phyloP scores from a whole-genome alignment of 2,888 invertebrate species.

The Tiliacea aurago region DNA sequence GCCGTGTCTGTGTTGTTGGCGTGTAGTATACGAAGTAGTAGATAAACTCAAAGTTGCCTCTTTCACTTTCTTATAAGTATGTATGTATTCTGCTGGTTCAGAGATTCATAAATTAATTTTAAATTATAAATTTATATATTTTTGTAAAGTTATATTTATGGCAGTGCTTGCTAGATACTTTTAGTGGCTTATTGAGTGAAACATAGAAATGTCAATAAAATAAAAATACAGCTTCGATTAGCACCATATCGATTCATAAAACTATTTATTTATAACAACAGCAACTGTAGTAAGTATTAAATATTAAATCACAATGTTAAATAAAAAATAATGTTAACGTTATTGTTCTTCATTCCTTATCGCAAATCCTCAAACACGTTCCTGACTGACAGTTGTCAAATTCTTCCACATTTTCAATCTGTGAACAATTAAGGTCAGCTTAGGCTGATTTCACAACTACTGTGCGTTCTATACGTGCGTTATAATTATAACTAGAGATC shows the following conservation, averaged over 20 bases:
- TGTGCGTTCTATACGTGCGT: neutral
- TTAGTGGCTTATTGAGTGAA: neutral
- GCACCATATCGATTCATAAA: slow-evolving; percentile 45
- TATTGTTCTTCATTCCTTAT: slow-evolving; percentile 62
- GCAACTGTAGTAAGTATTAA: slow-evolving; percentile 52
- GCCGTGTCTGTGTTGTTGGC: too few relatives aligned
- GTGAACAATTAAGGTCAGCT: slow-evolving; percentile 33
- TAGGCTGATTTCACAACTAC: too few relatives aligned
- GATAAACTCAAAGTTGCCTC: neutral
- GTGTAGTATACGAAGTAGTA: neutral
- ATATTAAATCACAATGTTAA: slow-evolving; percentile 56
- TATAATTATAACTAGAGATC: too few relatives aligned
- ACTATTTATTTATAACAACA: slow-evolving; percentile 57
- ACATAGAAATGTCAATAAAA: neutral
- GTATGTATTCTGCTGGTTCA: slow-evolving; percentile 45
- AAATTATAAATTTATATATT: slow-evolving; percentile 32
- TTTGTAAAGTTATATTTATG: slow-evolving; percentile 41
- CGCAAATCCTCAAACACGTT: slow-evolving; percentile 71
- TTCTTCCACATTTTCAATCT: slow-evolving; percentile 74
- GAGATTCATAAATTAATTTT: slow-evolving; percentile 10
- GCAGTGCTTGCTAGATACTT: slow-evolving; percentile 12
- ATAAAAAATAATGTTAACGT: slow-evolving; percentile 46
- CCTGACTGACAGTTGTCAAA: slow-evolving; percentile 68
- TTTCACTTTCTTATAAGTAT: neutral
- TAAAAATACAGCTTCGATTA: slow-evolving; percentile 40